A percentile compares a stretch with the other conserved stretches of the same genome.
These are phyloP conservation scores for Stenchaetothrips biformis DNA, from an alignment of 2,888 invertebrate species.

Conservation along the genomic window DNA sequence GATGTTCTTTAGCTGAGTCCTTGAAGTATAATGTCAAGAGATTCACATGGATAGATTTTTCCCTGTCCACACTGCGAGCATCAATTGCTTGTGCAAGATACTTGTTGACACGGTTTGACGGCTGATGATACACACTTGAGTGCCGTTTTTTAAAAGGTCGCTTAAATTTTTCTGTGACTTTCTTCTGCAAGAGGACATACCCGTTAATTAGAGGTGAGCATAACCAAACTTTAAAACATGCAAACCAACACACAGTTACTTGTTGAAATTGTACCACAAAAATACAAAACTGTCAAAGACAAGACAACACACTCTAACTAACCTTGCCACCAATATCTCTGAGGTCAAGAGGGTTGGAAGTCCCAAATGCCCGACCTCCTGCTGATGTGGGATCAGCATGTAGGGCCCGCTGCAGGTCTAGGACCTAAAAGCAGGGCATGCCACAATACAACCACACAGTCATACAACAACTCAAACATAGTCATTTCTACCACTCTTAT, in stretches of 20 bases:
- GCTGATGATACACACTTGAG: conserved; percentile 81
- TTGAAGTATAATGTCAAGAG: conserved; percentile 80
- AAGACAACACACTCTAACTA: conserved; percentile 30
- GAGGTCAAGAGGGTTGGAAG: conserved; percentile 51
- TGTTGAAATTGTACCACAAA: background rate
- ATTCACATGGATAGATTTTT: conserved; percentile 84
- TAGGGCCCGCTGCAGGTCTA: conserved; percentile 74
- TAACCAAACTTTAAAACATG: no score
- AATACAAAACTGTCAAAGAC: conserved; percentile 28
- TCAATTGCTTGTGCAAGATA: conserved; percentile 87
- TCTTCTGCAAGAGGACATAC: conserved; percentile 55
- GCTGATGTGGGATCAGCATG: conserved; percentile 65
- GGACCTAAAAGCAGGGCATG: conserved; percentile 55
- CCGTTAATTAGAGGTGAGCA: background rate
- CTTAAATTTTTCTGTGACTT: conserved; percentile 82
- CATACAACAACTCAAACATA: conserved; percentile 20
- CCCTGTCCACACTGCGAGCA: conserved; percentile 82
- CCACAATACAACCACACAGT: conserved; percentile 39
- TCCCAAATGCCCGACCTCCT: conserved; percentile 45
- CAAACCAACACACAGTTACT: no score
- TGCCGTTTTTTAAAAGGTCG: conserved; percentile 83
- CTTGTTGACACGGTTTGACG: conserved; percentile 86
- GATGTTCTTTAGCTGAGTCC: conserved; percentile 75
- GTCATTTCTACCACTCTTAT: background rate
- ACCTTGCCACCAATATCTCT: conserved; percentile 50